Percentiles rank a stretch among this genome's conserved stretches.
Conservation (phyloP, 2,888 invertebrate genomes). For the Epistrophella euchroma region DNA sequence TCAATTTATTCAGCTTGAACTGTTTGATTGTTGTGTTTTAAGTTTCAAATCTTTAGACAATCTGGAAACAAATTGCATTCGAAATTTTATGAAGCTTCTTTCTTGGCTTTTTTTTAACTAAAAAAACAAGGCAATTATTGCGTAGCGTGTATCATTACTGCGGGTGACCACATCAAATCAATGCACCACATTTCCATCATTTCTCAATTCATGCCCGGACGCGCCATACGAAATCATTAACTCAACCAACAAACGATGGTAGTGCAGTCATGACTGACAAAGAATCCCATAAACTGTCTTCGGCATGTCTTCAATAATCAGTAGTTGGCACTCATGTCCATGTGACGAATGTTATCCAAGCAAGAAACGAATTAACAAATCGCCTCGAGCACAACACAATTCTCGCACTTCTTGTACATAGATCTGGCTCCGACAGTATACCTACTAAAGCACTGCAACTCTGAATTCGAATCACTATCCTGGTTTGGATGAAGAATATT, state of each 20-base stretch:
- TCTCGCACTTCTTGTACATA: conserved; percentile 30
- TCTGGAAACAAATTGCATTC: too few relatives aligned
- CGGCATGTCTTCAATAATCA: conserved; percentile 58
- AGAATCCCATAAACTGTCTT: conserved; percentile 57
- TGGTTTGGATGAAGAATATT: conserved; percentile 22
- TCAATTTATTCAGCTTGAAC: too few relatives aligned
- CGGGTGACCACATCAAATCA: conserved; percentile 40
- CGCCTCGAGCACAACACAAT: conserved; percentile 62
- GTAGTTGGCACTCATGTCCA: conserved; percentile 60
- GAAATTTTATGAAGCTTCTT: too few relatives aligned
- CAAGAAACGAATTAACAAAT: conserved; percentile 73
- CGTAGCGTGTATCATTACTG: background rate
- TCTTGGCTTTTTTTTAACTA: too few relatives aligned
- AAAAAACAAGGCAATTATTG: too few relatives aligned
- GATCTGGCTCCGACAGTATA: background rate
- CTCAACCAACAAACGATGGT: conserved; percentile 15
- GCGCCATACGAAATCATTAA: conserved; percentile 11
- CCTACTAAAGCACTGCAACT: background rate
- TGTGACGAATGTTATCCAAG: conserved; percentile 75
- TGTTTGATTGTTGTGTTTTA: too few relatives aligned
- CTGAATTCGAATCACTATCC: conserved; percentile 9
- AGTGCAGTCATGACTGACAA: background rate
- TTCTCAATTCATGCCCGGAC: background rate
- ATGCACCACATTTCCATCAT: conserved; percentile 16
- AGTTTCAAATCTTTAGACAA: too few relatives aligned